Evolutionary conservation across 1,140 invertebrate species (phyloP), one percentile per base, ranked within the genome.

Genomic region (Drosophila athabasca): DNA sequence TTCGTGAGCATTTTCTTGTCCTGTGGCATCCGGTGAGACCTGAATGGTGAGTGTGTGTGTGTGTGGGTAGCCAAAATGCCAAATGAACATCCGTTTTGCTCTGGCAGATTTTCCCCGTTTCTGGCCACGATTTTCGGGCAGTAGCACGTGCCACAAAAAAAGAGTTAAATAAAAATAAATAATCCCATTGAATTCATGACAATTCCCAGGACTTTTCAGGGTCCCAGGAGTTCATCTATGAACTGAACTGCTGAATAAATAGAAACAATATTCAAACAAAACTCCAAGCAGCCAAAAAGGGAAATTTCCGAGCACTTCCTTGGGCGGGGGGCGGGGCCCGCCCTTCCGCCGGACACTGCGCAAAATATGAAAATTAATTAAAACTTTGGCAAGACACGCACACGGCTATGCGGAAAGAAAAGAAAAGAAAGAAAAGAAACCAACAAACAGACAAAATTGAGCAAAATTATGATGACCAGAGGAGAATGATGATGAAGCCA

Each of bases 361-460:
- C 75, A 80, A 87, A 87, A 87, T 87, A 87, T 87, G 83, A 88
- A 87, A 87, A 87, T 87, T 87, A 87, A 87, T 87, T 87, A 87
- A 87, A 88, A 87, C 62, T 88, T 87, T 79, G 43, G 24, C 61
- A 65, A 74, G 61, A 74, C 70, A 66, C 69, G 69, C 72, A 71
- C 67, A 61, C 67, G 67, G 53, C 26, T 22, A 24, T 24, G 43
- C 8, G 46, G 52, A 62, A 57, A 71, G 71, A 55, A 85, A 69
- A 69, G 29, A 43, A 71, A 31, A 59, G 58, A 55, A 61, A 70
- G 54, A 35, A 51, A 49, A 53, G 26, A 48, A 50, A 58, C 62
- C 61, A 69, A 62, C 62, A 55, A 65, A 68, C 22, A 50, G 29
- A 44, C 61, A 67, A 77, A 52, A 22, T 60, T 62, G 67, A 51